Evolutionary conservation across 2,113 vertebrate genomes (phyloP).

Genomic region (Cettia cetti): DNA sequence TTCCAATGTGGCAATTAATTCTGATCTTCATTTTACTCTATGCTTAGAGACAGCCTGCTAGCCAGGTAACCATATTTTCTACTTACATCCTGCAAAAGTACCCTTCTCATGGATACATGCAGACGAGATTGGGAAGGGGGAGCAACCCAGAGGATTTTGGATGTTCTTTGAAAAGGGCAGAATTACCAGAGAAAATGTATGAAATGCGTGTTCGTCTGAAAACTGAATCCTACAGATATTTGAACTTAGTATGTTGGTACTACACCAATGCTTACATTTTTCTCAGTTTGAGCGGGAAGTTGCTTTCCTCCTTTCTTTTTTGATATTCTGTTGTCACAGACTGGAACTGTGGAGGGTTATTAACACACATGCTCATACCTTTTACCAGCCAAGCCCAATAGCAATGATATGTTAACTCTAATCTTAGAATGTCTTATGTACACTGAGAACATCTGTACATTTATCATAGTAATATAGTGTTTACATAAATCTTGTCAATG

Average conservation of each 20-base stretch:
- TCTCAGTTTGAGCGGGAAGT: background rate
- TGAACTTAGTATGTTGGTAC: background rate
- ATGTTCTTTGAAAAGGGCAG: background rate
- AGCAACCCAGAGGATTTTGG: background rate
- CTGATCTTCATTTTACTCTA: background rate
- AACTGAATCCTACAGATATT: background rate
- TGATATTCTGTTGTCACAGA: background rate
- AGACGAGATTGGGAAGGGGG: background rate
- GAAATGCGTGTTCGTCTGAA: too few species aligned
- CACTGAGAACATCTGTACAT: constrained; percentile 46
- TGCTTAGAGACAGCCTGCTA: background rate
- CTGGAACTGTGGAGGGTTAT: background rate
- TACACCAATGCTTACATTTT: background rate
- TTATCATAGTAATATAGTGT: constrained; percentile 24
- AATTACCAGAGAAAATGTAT: background rate
- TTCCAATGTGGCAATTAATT: background rate
- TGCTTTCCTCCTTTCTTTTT: background rate
- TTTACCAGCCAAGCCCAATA: background rate
- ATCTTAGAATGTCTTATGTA: constrained; percentile 32
- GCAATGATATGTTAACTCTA: background rate
- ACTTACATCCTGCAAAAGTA: background rate
- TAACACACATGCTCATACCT: background rate
- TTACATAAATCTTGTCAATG: constrained; percentile 57
- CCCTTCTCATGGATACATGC: accelerated
- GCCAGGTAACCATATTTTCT: background rate